Percentiles rank a stretch among this genome's conserved stretches.
phyloP scores from a whole-genome alignment of 2,797 vertebrate species.

The Aeoliscus strigatus region DNA sequence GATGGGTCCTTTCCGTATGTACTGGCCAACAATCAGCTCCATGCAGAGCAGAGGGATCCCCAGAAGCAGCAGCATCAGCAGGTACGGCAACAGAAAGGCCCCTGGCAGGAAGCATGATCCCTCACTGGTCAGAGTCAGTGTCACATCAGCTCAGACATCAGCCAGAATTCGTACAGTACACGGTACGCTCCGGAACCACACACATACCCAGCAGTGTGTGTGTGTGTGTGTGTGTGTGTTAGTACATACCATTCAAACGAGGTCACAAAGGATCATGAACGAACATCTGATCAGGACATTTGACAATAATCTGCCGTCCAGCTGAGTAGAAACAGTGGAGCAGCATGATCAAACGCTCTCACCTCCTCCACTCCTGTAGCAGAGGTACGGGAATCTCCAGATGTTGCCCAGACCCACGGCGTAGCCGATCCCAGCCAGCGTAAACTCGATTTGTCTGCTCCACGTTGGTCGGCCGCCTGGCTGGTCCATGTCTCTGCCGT shows the following conservation, averaged over 20 bases:
- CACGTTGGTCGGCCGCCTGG: conserved; percentile 65
- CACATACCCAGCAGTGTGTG: too few species aligned
- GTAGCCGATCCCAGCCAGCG: conserved; percentile 73
- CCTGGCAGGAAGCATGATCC: conserved; percentile 56
- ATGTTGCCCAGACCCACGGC: conserved; percentile 77
- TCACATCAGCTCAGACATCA: too few species aligned
- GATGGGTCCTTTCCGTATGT: conserved; percentile 70
- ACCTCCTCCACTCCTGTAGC: conserved; percentile 80
- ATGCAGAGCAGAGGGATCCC: conserved; percentile 77
- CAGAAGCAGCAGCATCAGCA: conserved; percentile 74
- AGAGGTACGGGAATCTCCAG: conserved; percentile 79
- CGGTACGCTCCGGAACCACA: too few species aligned
- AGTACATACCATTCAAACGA: too few species aligned
- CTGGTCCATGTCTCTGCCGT: conserved; percentile 45
- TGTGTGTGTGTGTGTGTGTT: too few species aligned
- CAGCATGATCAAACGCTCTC: conserved; percentile 26
- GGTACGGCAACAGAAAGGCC: conserved; percentile 76
- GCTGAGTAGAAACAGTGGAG: too few species aligned
- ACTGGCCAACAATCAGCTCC: conserved; percentile 77
- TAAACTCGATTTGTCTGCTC: conserved; percentile 78
- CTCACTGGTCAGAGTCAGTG: not conserved
- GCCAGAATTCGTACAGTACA: too few species aligned
- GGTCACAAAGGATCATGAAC: too few species aligned
- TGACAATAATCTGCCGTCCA: too few species aligned
- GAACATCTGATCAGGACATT: too few species aligned